phyloP scores from a whole-genome alignment of 1,140 invertebrate genomes.

The Pseudomyrmex pallidus region DNA sequence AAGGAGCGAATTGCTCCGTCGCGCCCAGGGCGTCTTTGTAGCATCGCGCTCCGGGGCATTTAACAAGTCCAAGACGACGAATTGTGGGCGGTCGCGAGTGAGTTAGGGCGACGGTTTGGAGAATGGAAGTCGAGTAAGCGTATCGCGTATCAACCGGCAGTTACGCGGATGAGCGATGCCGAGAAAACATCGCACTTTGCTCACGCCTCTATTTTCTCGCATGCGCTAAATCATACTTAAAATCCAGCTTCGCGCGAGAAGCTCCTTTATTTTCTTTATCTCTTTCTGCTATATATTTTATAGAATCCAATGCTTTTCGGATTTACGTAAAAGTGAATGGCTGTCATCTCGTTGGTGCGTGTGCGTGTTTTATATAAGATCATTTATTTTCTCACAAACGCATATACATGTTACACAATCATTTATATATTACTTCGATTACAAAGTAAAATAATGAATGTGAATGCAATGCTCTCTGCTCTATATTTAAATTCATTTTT shows the following conservation, averaged over 20 bases:
- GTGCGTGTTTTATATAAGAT: neutral
- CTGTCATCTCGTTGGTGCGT: neutral
- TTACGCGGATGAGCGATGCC: conserved; percentile 69
- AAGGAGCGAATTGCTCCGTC: neutral
- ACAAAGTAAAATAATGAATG: neutral
- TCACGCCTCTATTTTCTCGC: conserved; percentile 64
- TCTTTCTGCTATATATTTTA: conserved; percentile 25
- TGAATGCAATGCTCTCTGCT: neutral
- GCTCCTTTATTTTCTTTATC: conserved; percentile 9
- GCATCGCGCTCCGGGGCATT: neutral
- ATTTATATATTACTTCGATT: neutral
- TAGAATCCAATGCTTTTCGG: conserved; percentile 39
- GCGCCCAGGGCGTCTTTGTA: neutral
- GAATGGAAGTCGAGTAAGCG: conserved; percentile 62
- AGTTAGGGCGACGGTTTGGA: conserved; percentile 35
- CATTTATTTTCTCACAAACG: neutral
- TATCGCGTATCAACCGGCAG: conserved; percentile 56
- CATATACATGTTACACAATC: too few species aligned
- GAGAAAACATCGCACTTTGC: conserved; percentile 62
- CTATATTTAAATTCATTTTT: neutral
- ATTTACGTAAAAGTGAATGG: neutral
- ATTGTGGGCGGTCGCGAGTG: conserved; percentile 51
- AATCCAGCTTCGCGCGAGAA: conserved; percentile 18
- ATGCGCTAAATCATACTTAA: conserved; percentile 71
- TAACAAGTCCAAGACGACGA: conserved; percentile 55